Base-by-base conservation (phyloP, 2,888 invertebrate species). In the Tenodera sinensis region DNA sequence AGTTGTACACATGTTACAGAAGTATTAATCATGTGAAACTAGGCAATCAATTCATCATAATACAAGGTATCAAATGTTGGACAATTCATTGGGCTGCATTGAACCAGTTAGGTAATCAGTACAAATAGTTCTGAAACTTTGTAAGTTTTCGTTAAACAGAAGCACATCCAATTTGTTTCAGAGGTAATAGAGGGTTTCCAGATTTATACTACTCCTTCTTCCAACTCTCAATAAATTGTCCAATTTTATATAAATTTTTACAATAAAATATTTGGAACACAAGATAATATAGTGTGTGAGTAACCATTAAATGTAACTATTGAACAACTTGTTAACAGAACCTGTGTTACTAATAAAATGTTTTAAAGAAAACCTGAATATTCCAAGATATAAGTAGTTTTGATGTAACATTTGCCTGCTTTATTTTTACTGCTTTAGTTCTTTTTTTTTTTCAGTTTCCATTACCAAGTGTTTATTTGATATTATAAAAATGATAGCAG, bases 321-420 rank as follows among this genome's bases (percentile, higher is more conserved):
- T 85, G 71, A 85, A 85, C 86, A 87, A 81, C 88, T 89, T 90
- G 90, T 90, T 90, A 90, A 88, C 89, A 89, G 86, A 89, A 85
- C 85, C 89, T 89, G 90, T 90, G 90, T 90, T 90, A 89, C 90
- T 90, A 90, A 90, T 90, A 90, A 90, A 90, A 89, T 89, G 90
- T 91, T 91, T 90, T 90, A 90, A 89, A 89, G 34, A 89, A 89
- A 83, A 84, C 82, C n/a, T 28, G 47, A 42, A n/a, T 9, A 15
- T 71, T 71, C 54, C 47, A 54, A 34, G 47, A 47, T 47, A 54
- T 85, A 42, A 54, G 85, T 85, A 85, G 85, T 54, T 28, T 42
- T 85, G 47, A n/a, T 42, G 85, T 54, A 85, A 47, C 85, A 42
- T 12, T 34, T 30, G 84, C n/a, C 30, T 30, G 84, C 42, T n/a